phyloP scores from a whole-genome alignment of 2,888 invertebrate genomes.

The Neocrepidodera transversa region DNA sequence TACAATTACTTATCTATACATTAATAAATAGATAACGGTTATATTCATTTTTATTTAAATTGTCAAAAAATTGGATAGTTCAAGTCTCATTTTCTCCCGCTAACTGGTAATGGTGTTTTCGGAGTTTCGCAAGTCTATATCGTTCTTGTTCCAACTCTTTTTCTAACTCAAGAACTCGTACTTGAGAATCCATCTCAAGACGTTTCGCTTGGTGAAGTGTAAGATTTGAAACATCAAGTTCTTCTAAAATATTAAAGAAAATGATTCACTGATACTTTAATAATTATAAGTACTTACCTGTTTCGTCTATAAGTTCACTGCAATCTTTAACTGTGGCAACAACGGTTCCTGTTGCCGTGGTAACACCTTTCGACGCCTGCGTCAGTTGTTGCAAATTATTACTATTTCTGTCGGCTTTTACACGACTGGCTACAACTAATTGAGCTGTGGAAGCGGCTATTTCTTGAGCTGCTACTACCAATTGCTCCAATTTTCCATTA shows the following conservation, averaged over 20 bases:
- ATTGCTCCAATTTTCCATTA: conserved; percentile 86
- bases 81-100: conserved; percentile 67
- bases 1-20: conserved; percentile 33
- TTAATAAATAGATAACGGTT: conserved; percentile 39
- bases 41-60: conserved; percentile 3
- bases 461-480: conserved; percentile 96
- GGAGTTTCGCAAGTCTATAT: conserved; percentile 80
- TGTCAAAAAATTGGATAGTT: conserved; percentile 22
- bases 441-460: conserved; percentile 97
- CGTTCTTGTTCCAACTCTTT: conserved; percentile 89
- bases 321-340: conserved; percentile 94
- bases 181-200: conserved; percentile 97
- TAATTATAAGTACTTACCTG: conserved; percentile 62
- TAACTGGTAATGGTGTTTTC: conserved; percentile 91
- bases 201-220: conserved; percentile 94
- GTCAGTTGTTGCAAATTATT: conserved; percentile 81
- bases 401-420: conserved; percentile 89
- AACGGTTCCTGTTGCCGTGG: conserved; percentile 74
- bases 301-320: conserved; percentile 83
- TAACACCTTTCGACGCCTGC: conserved; percentile 86
- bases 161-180: conserved; percentile 92
- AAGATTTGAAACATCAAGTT: conserved; percentile 87
- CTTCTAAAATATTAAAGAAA: conserved; percentile 65
- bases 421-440: conserved; percentile 94
- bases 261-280: background rate